Percentiles rank a stretch among this genome's conserved stretches.
phyloP scores from a whole-genome alignment of 2,888 invertebrate genomes.

The Ophonus ardosiacus region DNA sequence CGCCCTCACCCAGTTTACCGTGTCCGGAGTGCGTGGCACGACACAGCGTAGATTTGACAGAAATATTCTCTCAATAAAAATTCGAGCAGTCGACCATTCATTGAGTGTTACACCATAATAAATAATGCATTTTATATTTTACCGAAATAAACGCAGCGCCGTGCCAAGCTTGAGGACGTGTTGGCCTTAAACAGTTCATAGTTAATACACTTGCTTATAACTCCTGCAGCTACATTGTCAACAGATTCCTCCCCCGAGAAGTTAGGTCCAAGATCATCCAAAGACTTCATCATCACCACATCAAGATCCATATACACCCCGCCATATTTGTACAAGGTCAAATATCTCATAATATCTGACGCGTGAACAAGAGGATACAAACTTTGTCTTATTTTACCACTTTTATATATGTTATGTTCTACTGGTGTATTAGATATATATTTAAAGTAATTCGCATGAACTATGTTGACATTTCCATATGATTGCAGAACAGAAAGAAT shows the following conservation, averaged over 20 bases:
- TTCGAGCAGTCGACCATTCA: too few species aligned
- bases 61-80: too few species aligned
- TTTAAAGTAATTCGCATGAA: conserved; percentile 76
- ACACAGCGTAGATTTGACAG: too few species aligned
- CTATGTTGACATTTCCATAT: conserved; percentile 77
- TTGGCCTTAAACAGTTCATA: too few species aligned
- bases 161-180: too few species aligned
- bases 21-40: too few species aligned
- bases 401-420: conserved; percentile 77
- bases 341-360: conserved; percentile 81
- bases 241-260: conserved; percentile 82
- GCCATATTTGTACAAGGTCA: conserved; percentile 86
- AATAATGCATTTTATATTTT: too few species aligned
- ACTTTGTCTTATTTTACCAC: conserved; percentile 77
- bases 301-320: conserved; percentile 89
- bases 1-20: too few species aligned
- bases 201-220: conserved; percentile 76
- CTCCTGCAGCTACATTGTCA: conserved; percentile 81
- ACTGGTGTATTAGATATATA: conserved; percentile 80
- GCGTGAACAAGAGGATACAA: conserved; percentile 80
- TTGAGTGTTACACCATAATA: too few species aligned
- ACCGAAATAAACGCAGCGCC: too few species aligned
- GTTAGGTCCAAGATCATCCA: conserved; percentile 78
- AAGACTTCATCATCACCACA: conserved; percentile 81
- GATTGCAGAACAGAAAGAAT: conserved; percentile 73